Evolutionary conservation across 2,888 invertebrate species (phyloP).

Genomic region (Lithophane ornitopus): DNA sequence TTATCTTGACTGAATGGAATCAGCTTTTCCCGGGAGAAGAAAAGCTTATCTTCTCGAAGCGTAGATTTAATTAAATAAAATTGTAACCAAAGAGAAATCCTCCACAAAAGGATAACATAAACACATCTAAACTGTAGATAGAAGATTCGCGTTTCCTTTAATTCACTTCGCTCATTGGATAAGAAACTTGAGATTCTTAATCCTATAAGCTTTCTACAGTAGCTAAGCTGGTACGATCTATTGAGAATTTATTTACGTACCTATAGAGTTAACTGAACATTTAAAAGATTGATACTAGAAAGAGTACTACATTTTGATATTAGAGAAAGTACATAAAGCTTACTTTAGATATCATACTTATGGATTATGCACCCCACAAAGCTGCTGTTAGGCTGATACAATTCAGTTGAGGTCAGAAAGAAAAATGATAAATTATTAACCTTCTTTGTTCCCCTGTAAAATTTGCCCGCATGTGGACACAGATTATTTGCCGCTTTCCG

Average conservation of each 20-base stretch:
- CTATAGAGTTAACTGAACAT: constrained; percentile 5
- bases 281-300: neutral
- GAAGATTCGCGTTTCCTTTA: constrained; percentile 20
- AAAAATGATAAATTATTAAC: neutral
- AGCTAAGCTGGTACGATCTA: constrained; percentile 8
- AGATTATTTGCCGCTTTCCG: neutral
- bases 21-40: neutral
- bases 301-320: neutral
- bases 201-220: constrained; percentile 14
- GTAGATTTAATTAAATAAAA: constrained; percentile 15
- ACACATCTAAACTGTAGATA: constrained; percentile 18
- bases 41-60: neutral
- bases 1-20: neutral
- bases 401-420: neutral
- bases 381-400: neutral
- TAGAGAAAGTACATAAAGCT: neutral
- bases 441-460: neutral
- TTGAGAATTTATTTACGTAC: constrained; percentile 27
- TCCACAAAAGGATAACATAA: constrained; percentile 19
- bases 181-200: constrained; percentile 45
- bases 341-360: neutral
- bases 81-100: constrained; percentile 5
- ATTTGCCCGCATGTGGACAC: neutral
- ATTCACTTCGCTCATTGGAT: constrained; percentile 33
- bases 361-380: neutral